Conservation (phyloP, 2,888 invertebrate genomes). For the Falcaria lacertinaria region DNA sequence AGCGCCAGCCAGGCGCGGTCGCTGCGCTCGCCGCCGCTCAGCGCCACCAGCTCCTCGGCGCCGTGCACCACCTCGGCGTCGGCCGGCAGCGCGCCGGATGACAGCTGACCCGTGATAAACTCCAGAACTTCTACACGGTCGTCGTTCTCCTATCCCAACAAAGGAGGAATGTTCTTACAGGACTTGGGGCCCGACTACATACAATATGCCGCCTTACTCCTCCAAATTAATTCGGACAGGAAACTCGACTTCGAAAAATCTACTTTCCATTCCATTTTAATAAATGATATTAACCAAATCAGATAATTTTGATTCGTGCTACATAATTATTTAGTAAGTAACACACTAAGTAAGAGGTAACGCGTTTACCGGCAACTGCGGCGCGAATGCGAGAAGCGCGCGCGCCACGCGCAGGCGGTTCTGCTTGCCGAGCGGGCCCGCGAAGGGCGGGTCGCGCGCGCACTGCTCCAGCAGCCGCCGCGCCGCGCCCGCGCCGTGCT, state of each 20-base stretch:
- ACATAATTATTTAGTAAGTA: too few relatives aligned
- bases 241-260: too few relatives aligned
- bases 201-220: too few relatives aligned
- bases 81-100: conserved; percentile 52
- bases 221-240: too few relatives aligned
- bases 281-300: too few relatives aligned
- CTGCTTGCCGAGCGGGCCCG: conserved; percentile 71
- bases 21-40: conserved; percentile 45
- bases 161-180: too few relatives aligned
- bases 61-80: conserved; percentile 50
- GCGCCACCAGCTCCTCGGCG: conserved; percentile 39
- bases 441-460: conserved; percentile 68
- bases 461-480: conserved; percentile 68
- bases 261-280: too few relatives aligned
- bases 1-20: conserved; percentile 61
- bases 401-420: conserved; percentile 66
- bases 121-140: conserved; percentile 60
- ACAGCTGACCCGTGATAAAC: conserved; percentile 60
- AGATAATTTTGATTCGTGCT: too few relatives aligned
- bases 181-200: too few relatives aligned
- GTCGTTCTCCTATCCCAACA: conserved; percentile 51
- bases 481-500: conserved; percentile 59
- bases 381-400: conserved; percentile 42
- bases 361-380: conserved; percentile 32
- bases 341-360: too few relatives aligned